Base-by-base conservation (phyloP, 1,140 invertebrate species). In the Neodiprion virginianus region DNA sequence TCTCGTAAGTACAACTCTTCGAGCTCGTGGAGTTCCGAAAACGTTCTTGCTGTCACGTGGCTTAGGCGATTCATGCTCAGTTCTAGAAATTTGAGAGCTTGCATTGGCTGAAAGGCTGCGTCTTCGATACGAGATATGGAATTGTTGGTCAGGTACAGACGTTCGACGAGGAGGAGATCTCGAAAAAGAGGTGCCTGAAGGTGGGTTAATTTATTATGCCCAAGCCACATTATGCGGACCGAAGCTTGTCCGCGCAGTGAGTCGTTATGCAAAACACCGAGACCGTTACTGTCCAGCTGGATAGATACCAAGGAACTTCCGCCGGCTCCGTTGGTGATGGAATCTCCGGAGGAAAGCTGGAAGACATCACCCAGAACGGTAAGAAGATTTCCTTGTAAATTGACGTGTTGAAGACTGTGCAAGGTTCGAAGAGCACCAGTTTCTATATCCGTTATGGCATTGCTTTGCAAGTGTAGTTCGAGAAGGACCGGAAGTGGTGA, bases 391-490 rank as follows among this genome's bases (percentile, higher is more conserved):
- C 94, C 93, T 82, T 96, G 95, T 21, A 97, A 88, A 89, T 97
- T 96, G 65, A 97, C 92, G 81, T 97, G 95, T 80, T 97, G 95
- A n/a, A 99, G 90, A 80, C 92, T 95, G 78, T 91, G 91, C 53
- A 98, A 86, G 1, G 93, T 95, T 47, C 93, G 91, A 77, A 99
- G 93, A 0, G 96, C 93, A 67, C 96, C 95, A 4, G 93, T 91
- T 77, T 96, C 95, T 76, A 98, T 95, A 14, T 90, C 91, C 49
- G 92, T 91, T 74, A 98, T 95, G 8, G 91, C 85, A 87, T 98
- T 98, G 85, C 96, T 95, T 82, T 97, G 95, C 28, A 98, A 88
- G 88, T 97, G 95, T 23, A 98, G 86, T 85, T 97, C 96, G 78
- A 96, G 89, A 1, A 97, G 87, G 11, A 92, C 91, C 0, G 95